phyloP scores from a whole-genome alignment of 2,888 invertebrate genomes.

The Gymnocheta viridis region DNA sequence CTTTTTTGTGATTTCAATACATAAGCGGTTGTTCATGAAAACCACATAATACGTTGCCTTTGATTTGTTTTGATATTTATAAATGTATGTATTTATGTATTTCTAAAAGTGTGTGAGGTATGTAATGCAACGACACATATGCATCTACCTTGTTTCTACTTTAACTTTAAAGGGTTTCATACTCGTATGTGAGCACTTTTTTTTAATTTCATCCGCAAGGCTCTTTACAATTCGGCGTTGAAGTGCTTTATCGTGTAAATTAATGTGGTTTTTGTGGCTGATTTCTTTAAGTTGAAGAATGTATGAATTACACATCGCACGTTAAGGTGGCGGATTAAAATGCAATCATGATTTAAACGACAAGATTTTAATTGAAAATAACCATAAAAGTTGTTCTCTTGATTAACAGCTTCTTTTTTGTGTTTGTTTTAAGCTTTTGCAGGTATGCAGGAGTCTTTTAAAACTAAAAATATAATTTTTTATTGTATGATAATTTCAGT shows the following conservation, averaged over 20 bases:
- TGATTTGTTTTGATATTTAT: conserved; percentile 27
- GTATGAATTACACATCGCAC: conserved; percentile 60
- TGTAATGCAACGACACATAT: conserved; percentile 46
- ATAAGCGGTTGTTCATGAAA: background rate
- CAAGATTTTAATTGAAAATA: conserved; percentile 70
- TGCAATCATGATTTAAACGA: conserved; percentile 69
- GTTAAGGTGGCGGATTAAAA: conserved; percentile 69
- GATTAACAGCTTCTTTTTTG: conserved; percentile 52
- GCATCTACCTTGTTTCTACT: background rate
- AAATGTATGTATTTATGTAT: background rate
- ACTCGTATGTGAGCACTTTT: conserved; percentile 2
- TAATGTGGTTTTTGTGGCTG: conserved; percentile 71
- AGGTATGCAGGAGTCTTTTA: background rate
- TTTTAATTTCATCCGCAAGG: conserved; percentile 9
- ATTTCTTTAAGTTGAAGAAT: conserved; percentile 58
- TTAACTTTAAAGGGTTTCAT: conserved; percentile 48
- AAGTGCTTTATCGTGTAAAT: conserved; percentile 72
- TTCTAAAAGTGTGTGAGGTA: conserved; percentile 37
- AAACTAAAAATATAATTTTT: background rate
- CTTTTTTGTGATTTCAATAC: background rate
- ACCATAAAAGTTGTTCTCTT: conserved; percentile 52
- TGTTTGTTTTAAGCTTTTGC: background rate
- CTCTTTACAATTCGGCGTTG: conserved; percentile 59
- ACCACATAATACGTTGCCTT: background rate
- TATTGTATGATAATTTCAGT: background rate